A percentile compares a stretch with the other conserved stretches of the same genome.
Evolutionary conservation across 2,888 invertebrate genomes (phyloP).

Genomic region (Cerceris rybyensis): DNA sequence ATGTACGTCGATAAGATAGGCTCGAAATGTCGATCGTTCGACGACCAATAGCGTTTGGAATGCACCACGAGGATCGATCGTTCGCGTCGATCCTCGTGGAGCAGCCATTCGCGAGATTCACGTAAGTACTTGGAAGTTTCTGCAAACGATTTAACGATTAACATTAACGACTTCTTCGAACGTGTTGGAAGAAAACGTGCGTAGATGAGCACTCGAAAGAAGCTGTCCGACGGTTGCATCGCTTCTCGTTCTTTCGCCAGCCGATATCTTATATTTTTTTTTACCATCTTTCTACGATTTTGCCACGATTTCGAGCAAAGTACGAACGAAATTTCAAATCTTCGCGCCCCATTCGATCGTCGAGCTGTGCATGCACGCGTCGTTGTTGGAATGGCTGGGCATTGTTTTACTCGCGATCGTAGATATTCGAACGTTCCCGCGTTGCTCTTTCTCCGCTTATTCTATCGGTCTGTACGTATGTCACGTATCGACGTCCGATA

Average conservation of each 20-base stretch:
- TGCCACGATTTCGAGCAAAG: background rate
- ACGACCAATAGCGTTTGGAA: constrained; percentile 33
- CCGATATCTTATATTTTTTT: no score
- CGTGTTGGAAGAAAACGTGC: constrained; percentile 59
- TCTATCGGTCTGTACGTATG: constrained; percentile 33
- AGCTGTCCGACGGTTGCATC: constrained; percentile 50
- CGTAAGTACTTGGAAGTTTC: constrained; percentile 61
- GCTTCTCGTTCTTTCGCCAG: background rate
- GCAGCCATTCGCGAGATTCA: constrained; percentile 48
- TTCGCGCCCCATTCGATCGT: background rate
- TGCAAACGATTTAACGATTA: constrained; percentile 54
- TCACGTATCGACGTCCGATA: constrained; percentile 10
- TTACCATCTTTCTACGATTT: background rate
- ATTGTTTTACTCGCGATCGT: constrained; percentile 21
- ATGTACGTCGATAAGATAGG: constrained; percentile 62
- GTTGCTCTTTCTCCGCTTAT: constrained; percentile 31
- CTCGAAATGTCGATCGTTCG: constrained; percentile 55
- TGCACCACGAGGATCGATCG: constrained; percentile 53
- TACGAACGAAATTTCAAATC: background rate
- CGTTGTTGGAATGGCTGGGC: constrained; percentile 12
- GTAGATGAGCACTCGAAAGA: constrained; percentile 55
- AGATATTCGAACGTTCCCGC: constrained; percentile 22
- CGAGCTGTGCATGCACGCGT: background rate
- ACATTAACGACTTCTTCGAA: constrained; percentile 47
- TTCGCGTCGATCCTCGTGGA: constrained; percentile 51